Base-by-base conservation (phyloP, 2,797 vertebrate species). In the Lerista edwardsae region DNA sequence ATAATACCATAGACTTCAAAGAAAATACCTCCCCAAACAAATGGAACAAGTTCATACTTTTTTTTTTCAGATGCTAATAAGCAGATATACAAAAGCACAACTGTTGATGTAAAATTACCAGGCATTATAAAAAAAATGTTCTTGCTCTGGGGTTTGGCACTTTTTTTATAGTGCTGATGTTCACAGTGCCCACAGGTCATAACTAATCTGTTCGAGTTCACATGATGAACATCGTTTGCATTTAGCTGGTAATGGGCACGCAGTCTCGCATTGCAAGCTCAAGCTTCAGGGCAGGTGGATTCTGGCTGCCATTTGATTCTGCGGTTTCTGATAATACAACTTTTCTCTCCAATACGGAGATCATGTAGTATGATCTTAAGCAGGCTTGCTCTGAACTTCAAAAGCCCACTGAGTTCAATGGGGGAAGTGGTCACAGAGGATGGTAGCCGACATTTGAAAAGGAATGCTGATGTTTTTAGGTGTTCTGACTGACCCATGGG, bases 21-120 rank as follows among this genome's bases (percentile, higher is more conserved):
- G 76, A 41, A 65, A 80, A 25, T 44, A 84, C 41, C n/a, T 79
- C 71, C 9, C 82, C 71, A 84, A 77, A 12, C 51, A 71, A 77
- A 51, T 29, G 27, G 0, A 79, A 34, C 2, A 86, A 86, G 74
- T 3, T 76, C 1, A 0, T 1, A 0, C 1, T 15, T 29, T 31
- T 11, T 3, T 19, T 34, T 2, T 4, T 25, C 71, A 19, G 29
- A 27, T 34, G 7, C 4, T 75, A 79, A 67, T 36, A 65, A 65
- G 47, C 68, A 80, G 21, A 72, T 55, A 41, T 78, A 59, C 31
- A 65, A 72, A 68, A 67, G 75, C 11, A 73, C 31, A 81, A 59
- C 14, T 36, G 59, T n/a, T 86, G 65, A 57, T 34, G 29, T 44
- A 41, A 68, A 75, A 68, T 68, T 76, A 77, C 21, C 15, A 57